Percentiles rank a stretch among this genome's conserved stretches.
Evolutionary conservation across 1,140 invertebrate species (phyloP).

Genomic region (Heliconius nattereri): DNA sequence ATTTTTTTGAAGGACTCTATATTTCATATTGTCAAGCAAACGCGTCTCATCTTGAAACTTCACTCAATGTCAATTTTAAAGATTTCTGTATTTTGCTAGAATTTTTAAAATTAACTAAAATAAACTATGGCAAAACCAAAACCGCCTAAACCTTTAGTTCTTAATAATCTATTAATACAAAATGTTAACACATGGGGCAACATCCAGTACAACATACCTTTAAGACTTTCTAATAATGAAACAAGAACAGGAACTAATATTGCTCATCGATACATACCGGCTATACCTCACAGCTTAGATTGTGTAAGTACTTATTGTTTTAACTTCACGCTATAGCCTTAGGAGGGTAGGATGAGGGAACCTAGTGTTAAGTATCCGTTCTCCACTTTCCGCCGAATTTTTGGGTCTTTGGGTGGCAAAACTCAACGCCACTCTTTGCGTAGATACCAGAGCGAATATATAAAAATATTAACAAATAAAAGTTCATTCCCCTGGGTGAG

Average conservation of each 20-base stretch:
- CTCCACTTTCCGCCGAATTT: no score
- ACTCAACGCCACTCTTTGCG: no score
- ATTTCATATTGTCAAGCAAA: background rate
- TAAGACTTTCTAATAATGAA: slow-evolving; percentile 68
- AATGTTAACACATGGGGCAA: slow-evolving; percentile 78
- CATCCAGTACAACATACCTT: slow-evolving; percentile 75
- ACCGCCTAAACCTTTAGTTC: slow-evolving; percentile 46
- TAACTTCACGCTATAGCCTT: background rate
- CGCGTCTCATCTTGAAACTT: background rate
- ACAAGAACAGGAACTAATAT: slow-evolving; percentile 65
- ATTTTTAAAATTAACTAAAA: slow-evolving; percentile 35
- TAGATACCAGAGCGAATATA: no score
- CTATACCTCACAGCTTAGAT: slow-evolving; percentile 58
- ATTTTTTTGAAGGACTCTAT: no score
- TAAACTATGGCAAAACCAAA: slow-evolving; percentile 43
- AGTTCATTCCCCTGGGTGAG: no score
- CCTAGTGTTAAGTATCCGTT: no score
- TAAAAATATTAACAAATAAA: no score
- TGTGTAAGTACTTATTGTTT: slow-evolving; percentile 56
- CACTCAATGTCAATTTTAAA: slow-evolving; percentile 21
- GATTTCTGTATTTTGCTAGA: slow-evolving; percentile 35
- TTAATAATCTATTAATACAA: slow-evolving; percentile 66
- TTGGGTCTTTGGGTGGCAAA: no score
- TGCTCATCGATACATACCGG: slow-evolving; percentile 68
- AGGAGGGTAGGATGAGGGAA: background rate